Conservation (phyloP, 2,888 invertebrate species). For the Lutraria lutraria region DNA sequence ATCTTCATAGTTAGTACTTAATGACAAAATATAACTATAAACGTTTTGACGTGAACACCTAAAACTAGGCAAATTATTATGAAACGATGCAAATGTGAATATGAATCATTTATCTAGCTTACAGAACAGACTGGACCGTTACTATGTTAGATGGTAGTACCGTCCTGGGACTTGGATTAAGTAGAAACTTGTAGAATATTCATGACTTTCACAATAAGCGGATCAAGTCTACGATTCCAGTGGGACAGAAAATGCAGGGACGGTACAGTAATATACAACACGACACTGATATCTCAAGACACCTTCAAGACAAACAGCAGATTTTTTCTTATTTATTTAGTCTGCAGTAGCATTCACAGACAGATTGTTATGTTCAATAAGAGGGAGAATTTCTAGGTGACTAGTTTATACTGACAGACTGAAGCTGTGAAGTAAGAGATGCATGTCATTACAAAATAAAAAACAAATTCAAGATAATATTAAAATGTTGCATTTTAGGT, state of each 20-base stretch:
- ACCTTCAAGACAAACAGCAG: background rate
- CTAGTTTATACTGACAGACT: background rate
- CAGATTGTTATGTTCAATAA: background rate
- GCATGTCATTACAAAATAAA: background rate
- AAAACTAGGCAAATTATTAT: background rate
- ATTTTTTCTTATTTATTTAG: background rate
- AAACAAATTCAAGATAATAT: too few relatives aligned
- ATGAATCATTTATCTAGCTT: background rate
- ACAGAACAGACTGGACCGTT: background rate
- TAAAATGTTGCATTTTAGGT: too few relatives aligned
- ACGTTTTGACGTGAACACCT: background rate
- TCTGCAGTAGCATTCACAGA: background rate
- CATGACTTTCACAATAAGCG: constrained; percentile 7
- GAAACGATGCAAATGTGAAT: background rate
- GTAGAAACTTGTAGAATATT: constrained; percentile 17
- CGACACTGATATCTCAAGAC: background rate
- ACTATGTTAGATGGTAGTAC: background rate
- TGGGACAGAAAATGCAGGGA: constrained; percentile 17
- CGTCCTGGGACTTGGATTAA: background rate
- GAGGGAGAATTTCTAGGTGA: background rate
- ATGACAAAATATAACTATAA: constrained; percentile 23
- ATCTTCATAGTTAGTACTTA: constrained; percentile 16
- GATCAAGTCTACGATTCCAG: background rate
- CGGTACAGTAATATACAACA: background rate
- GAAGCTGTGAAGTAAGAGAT: background rate